Percentiles rank a stretch among this genome's conserved stretches.
These are phyloP conservation scores for Nematolebias whitei DNA, from an alignment of 2,113 vertebrate genomes.

Conservation along the genomic window DNA sequence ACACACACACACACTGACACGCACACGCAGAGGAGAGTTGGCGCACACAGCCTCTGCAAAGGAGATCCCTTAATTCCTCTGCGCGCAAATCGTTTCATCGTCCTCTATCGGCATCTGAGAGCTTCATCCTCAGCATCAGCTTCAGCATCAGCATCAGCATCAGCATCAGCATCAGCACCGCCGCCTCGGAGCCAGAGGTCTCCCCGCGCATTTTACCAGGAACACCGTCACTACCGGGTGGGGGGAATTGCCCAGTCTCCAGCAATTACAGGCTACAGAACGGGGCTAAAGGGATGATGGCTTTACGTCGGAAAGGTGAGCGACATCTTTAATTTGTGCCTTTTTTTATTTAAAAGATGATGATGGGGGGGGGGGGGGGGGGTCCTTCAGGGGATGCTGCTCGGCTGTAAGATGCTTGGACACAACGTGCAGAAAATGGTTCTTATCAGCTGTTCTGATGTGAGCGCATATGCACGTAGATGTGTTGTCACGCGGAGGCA, in stretches of 20 bases:
- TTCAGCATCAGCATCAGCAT: conserved; percentile 49
- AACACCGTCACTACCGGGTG: conserved; percentile 41
- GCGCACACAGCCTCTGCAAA: conserved; percentile 28
- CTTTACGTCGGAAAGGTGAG: conserved; percentile 77
- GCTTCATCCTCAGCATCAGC: conserved; percentile 45
- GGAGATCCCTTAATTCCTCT: conserved; percentile 45
- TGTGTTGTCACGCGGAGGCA: conserved; percentile 9
- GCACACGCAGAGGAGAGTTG: conserved; percentile 32
- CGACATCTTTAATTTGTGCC: conserved; percentile 58
- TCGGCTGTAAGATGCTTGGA: conserved; percentile 37
- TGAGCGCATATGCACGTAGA: conserved; percentile 11
- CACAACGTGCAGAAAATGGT: conserved; percentile 57
- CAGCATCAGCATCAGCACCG: conserved; percentile 48
- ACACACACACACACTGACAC: background rate
- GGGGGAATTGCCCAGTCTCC: conserved; percentile 60
- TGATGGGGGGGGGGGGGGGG: background rate
- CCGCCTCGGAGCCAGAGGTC: conserved; percentile 49
- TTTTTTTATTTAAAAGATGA: conserved; percentile 30
- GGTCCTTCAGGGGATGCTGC: conserved; percentile 29
- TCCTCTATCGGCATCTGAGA: conserved; percentile 64
- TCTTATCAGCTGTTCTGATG: conserved; percentile 65
- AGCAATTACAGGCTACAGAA: conserved; percentile 62
- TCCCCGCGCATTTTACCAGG: conserved; percentile 43
- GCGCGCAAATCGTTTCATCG: conserved; percentile 44
- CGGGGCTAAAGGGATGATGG: conserved; percentile 70